Evolutionary conservation across 2,113 vertebrate genomes (phyloP), one percentile per base, ranked within the genome.

Genomic region (Tamias sibiricus): DNA sequence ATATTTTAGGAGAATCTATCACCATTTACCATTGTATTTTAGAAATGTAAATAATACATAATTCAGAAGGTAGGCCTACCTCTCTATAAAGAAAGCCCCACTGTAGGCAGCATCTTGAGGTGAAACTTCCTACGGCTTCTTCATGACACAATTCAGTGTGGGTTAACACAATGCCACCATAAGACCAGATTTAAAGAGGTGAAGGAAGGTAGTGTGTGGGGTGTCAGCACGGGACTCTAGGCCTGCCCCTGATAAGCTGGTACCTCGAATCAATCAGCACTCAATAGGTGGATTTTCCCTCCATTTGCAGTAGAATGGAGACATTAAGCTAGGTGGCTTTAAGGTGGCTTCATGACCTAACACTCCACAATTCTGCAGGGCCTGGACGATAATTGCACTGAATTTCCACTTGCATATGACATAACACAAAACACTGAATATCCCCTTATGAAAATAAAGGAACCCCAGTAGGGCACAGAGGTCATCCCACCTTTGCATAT

Each of bases 81-180:
- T 94, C 47, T 94, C 72, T 54, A 68, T 42, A 90, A 83, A 40
- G 54, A 82, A 93, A 87, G 76, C 24, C 54, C 37, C 19, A 77
- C 16, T 7, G 24, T 4, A n/a, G n/a, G 64, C 93, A 95, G 84
- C 81, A 87, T 93, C 93, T 59, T 84, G 77, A 93, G 77, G 87
- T 20, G 79, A 79, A 83, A 68, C 69, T 93, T 59, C 82, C 74
- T 35, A 79, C 6, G 54, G 85, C 40, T 76, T 74, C 76, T 62
- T 87, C 87, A 64, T 13, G 20, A 84, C n/a, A 16, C 74, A 10
- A 91, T 66, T 93, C 40, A 79, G 40, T 74, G 35, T 47, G 90
- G 69, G 20, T 64, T 14, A 79, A 42, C 8, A 42, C 52, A 26
- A 57, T 35, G 49, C 28, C 4, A 0, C 14, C 12, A 52, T 59